These are phyloP conservation scores for Melitaea cinxia DNA, from an alignment of 1,140 invertebrate genomes.

Conservation along the genomic window DNA sequence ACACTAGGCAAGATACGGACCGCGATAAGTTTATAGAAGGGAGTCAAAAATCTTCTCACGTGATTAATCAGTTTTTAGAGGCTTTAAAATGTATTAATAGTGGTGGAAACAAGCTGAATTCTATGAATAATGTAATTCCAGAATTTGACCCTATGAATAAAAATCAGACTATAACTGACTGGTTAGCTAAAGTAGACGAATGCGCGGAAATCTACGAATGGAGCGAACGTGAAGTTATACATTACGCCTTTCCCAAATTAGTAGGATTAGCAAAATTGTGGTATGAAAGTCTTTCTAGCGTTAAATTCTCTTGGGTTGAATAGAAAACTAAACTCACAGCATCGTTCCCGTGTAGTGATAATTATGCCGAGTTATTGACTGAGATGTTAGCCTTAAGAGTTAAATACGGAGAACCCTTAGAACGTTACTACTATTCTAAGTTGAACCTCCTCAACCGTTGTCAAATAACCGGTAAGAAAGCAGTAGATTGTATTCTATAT, in stretches of 20 bases:
- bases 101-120: background rate
- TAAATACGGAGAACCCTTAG: slow-evolving; percentile 31
- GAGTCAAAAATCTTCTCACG: too few species aligned
- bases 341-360: slow-evolving; percentile 45
- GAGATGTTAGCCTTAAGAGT: slow-evolving; percentile 42
- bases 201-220: slow-evolving; percentile 28
- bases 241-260: slow-evolving; percentile 48
- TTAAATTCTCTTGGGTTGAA: slow-evolving; percentile 51
- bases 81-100: background rate
- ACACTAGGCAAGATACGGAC: too few species aligned
- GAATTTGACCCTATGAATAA: slow-evolving; percentile 39
- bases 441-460: slow-evolving; percentile 40
- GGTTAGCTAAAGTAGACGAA: slow-evolving; percentile 51
- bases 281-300: slow-evolving; percentile 49
- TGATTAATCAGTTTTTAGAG: background rate
- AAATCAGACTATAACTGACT: slow-evolving; percentile 34
- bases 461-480: slow-evolving; percentile 22
- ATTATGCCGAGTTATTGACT: slow-evolving; percentile 44
- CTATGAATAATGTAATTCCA: slow-evolving; percentile 27
- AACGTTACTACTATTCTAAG: slow-evolving; percentile 41
- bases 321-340: slow-evolving; percentile 53
- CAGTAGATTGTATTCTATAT: slow-evolving; percentile 37
- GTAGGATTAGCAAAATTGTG: slow-evolving; percentile 49
- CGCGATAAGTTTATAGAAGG: too few species aligned
- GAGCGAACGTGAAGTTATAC: background rate